Conservation (phyloP, 37 sponge, comb jelly and placozoan genomes). For the Amphimedon queenslandica region DNA sequence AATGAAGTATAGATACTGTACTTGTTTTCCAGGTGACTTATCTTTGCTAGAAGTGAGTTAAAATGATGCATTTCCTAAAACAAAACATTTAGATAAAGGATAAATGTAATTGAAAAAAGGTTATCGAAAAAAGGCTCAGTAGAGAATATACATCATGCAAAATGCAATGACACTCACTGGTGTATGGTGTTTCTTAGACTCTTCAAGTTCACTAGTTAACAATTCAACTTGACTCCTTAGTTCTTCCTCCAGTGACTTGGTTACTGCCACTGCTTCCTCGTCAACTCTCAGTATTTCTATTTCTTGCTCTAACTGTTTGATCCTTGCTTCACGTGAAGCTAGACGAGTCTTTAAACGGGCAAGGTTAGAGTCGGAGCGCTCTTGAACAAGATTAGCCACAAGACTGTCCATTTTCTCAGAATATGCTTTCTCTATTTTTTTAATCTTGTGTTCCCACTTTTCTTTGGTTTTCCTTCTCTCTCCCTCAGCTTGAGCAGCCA, state of each 20-base stretch:
- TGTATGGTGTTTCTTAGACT: slow-evolving; percentile 60
- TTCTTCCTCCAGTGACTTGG: slow-evolving; percentile 18
- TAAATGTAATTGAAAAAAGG: neutral
- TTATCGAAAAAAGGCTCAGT: too few relatives aligned
- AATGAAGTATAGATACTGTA: neutral
- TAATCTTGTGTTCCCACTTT: slow-evolving; percentile 34
- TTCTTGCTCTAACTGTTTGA: slow-evolving; percentile 24
- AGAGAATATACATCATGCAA: neutral
- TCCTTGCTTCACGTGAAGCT: slow-evolving; percentile 39
- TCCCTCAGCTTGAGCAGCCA: slow-evolving; percentile 50
- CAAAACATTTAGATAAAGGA: neutral
- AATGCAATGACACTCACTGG: slow-evolving; percentile 30
- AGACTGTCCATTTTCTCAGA: slow-evolving; percentile 21
- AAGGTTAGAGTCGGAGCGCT: slow-evolving; percentile 29
- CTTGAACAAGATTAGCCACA: slow-evolving; percentile 32
- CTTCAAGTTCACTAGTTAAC: slow-evolving; percentile 37
- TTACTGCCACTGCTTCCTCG: neutral
- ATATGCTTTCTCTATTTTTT: slow-evolving; percentile 9
- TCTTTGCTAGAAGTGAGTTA: slow-evolving; percentile 27
- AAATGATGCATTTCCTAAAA: slow-evolving; percentile 72
- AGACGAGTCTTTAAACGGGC: slow-evolving; percentile 32
- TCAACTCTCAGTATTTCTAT: slow-evolving; percentile 29
- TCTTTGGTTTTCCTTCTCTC: slow-evolving; percentile 11
- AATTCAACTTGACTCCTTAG: slow-evolving; percentile 37
- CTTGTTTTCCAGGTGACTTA: slow-evolving; percentile 45